Base-by-base conservation (phyloP, 2,797 vertebrate genomes). In the Hoplostethus atlanticus region DNA sequence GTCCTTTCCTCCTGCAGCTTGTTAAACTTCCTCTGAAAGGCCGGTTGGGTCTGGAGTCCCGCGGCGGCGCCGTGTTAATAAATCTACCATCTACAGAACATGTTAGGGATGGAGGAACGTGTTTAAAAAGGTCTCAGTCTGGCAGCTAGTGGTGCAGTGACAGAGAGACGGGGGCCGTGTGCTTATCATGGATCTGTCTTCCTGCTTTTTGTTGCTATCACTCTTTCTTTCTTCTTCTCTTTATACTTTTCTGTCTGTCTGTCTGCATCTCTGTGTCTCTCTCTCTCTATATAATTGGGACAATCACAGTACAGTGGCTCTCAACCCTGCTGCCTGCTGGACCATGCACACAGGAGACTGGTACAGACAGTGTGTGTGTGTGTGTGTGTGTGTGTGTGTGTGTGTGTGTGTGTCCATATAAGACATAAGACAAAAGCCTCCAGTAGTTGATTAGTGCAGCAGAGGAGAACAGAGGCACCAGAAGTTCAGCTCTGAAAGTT, bases 221-320 rank as follows among this genome's bases (percentile, higher is more conserved):
- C 30, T 64, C 65, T 59, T 63, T 53, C 34, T 62, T 36, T 21
- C 21, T 21, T 21, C 21, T 21, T 21, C 21, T 21, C 21, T 21
- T 21, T 21, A 21, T 21, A 21, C 53, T 6, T 34, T 34, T 34
- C 34, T 34, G 3, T 34, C 34, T 34, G 21, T 21, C 21, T 21
- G 34, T 34, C 34, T 34, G 44, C 6, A 46, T 42, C 28, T 66
- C 65, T 76, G 52, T 69, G 52, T 69, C 60, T 11, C 46, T 17
- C 11, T 63, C 46, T 7, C 30, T 62, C 30, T 76, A 75, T 83
- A 74, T 85, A 88, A 86, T 87, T 89, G 88, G 86, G 77, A 79
- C 80, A 77, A 84, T 63, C 73, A 65, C 73, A 80, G 76, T 68
- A 79, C 87, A 84, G 73, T 82, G 80, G 64, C 12, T 86, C 64